phyloP scores from a whole-genome alignment of 2,888 invertebrate genomes.

The Dolichopus griseipennis region DNA sequence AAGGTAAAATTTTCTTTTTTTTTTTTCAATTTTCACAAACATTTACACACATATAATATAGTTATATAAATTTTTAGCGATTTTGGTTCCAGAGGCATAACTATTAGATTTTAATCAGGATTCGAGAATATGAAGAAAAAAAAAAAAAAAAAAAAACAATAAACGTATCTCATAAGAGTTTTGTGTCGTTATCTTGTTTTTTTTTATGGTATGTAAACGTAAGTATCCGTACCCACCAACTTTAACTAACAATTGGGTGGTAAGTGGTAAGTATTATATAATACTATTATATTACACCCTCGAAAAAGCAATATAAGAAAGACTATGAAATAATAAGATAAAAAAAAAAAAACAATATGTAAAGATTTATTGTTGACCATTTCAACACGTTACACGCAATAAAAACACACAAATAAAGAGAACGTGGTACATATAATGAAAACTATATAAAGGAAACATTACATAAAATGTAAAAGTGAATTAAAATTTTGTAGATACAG shows the following conservation, averaged over 20 bases:
- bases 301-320: no score
- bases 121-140: background rate
- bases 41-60: background rate
- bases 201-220: no score
- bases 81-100: background rate
- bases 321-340: background rate
- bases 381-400: background rate
- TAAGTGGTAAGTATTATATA: no score
- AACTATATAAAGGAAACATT: no score
- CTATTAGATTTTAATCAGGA: background rate
- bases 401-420: background rate
- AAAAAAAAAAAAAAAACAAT: background rate
- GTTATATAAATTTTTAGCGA: background rate
- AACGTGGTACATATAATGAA: no score
- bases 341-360: background rate
- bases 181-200: no score
- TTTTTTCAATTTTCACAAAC: no score
- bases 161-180: background rate
- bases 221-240: no score
- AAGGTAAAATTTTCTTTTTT: background rate
- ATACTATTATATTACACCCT: no score
- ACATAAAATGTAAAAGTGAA: no score
- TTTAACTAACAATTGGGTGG: no score
- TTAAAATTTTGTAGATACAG: no score
- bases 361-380: conserved; percentile 6